Evolutionary conservation across 1,140 invertebrate species (phyloP).

Genomic region (Aphelinus certus): DNA sequence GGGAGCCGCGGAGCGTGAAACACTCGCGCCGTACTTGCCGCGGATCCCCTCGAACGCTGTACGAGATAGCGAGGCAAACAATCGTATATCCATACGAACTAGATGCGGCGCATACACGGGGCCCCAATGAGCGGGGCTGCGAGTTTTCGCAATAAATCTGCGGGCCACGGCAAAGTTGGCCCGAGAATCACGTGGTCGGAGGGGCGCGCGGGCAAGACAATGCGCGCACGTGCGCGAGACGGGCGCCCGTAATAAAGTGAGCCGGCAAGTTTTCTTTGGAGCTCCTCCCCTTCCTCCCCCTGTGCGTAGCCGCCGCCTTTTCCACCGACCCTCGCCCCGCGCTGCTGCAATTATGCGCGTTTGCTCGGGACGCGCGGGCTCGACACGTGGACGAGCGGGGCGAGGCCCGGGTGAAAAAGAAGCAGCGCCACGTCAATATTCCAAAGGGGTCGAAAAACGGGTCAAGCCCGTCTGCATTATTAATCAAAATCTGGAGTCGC

Average conservation of each 20-base stretch:
- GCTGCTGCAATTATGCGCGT: slow-evolving; percentile 21
- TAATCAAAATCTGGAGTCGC: too few species aligned
- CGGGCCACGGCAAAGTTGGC: not conserved
- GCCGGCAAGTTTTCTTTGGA: slow-evolving; percentile 16
- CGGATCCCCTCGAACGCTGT: too few species aligned
- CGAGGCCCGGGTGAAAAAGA: too few species aligned
- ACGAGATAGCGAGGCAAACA: too few species aligned
- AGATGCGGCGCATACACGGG: too few species aligned
- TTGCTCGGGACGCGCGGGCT: not conserved
- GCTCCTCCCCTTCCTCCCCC: not conserved
- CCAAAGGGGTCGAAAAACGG: too few species aligned
- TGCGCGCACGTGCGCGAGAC: slow-evolving; percentile 3
- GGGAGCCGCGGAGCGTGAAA: too few species aligned
- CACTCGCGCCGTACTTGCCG: too few species aligned
- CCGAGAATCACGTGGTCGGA: slow-evolving; percentile 4
- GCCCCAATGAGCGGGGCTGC: not conserved
- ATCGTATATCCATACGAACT: too few species aligned
- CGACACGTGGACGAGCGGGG: too few species aligned
- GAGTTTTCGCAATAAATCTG: slow-evolving; percentile 24
- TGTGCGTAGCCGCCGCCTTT: not conserved
- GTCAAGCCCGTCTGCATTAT: too few species aligned
- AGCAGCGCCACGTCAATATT: too few species aligned
- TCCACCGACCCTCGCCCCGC: not conserved
- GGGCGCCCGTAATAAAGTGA: slow-evolving; percentile 1
- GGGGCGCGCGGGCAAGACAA: not conserved